Evolutionary conservation across 64 coral and sea anemone genomes (phyloP), one percentile per base, ranked within the genome.

Genomic region (Platygyra sinensis): DNA sequence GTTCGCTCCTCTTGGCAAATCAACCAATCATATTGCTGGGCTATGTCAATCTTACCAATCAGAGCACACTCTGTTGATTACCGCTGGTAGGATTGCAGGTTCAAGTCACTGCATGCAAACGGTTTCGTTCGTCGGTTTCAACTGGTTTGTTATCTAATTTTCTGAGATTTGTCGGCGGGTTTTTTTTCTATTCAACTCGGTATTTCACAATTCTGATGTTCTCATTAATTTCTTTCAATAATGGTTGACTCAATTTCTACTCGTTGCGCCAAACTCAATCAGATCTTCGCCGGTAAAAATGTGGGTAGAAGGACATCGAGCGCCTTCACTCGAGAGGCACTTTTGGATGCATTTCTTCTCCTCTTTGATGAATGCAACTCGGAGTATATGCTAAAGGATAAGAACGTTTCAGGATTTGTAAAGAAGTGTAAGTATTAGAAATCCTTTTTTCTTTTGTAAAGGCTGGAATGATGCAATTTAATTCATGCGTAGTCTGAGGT

Each of bases 281-380:
- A 95, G 80, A 79, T 95, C 55, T 95, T 98, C 30, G 82, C 75
- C 59, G 77, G 91, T 32, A 98, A 93, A n/a, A 95, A 80, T 83
- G 88, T 36, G n/a, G 94, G 82, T 52, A 91, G 86, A 36, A 95
- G 69, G 73, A 80, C 64, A 19, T 52, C 38, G n/a, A 63, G 39
- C 11, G 57, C 55, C 17, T 77, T 92, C 28, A 93, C 90, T 9
- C 79, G 89, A 39, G 96, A 98, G 72, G 93, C 96, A 32, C 77
- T 98, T 84, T 80, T 98, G n/a, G 96, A 98, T 89, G 96, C 90
- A 15, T 98, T 98, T 91, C 49, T 95, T 18, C 72, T 98, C 17
- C 75, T 98, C 46, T 98, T 95, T 74, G 96, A 98, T 6, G 96
- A 98, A 80, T 98, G 96, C 79, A 93, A 88, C 24, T 95, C 96